Evolutionary conservation across 1,140 invertebrate species (phyloP).

Genomic region (Drosophila mauritiana): DNA sequence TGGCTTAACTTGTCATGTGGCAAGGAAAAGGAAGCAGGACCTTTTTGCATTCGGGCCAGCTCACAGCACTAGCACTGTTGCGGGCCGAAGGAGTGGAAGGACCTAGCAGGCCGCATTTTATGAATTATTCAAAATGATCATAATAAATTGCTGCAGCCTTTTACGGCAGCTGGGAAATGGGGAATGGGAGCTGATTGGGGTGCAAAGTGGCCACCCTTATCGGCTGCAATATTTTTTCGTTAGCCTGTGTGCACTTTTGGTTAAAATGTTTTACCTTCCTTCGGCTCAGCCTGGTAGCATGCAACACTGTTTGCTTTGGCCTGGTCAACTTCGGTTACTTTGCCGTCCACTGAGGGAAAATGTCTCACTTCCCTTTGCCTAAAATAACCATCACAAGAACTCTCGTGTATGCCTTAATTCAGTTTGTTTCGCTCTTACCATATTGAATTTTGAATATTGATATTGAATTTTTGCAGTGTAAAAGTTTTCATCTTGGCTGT

Average conservation of each 20-base stretch:
- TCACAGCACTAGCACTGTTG: slow-evolving; percentile 44
- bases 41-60: slow-evolving; percentile 60
- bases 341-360: neutral
- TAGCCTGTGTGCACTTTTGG: slow-evolving; percentile 33
- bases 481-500: slow-evolving; percentile 27
- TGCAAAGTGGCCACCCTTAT: slow-evolving; percentile 36
- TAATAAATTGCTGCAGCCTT: slow-evolving; percentile 67
- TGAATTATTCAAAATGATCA: slow-evolving; percentile 68
- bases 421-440: too few relatives aligned
- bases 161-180: slow-evolving; percentile 23
- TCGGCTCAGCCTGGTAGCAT: slow-evolving; percentile 17
- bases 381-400: too few relatives aligned
- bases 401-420: too few relatives aligned
- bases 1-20: slow-evolving; percentile 74
- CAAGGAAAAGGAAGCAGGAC: slow-evolving; percentile 43
- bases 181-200: slow-evolving; percentile 9
- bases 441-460: too few relatives aligned
- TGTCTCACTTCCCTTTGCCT: too few relatives aligned
- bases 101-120: slow-evolving; percentile 43
- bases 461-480: slow-evolving; percentile 11
- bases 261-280: slow-evolving; percentile 53
- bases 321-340: slow-evolving; percentile 1
- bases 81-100: slow-evolving; percentile 1
- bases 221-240: slow-evolving; percentile 27
- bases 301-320: slow-evolving; percentile 50